Conservation (phyloP, 2,797 vertebrate species). For the Thalassophryne amazonica region DNA sequence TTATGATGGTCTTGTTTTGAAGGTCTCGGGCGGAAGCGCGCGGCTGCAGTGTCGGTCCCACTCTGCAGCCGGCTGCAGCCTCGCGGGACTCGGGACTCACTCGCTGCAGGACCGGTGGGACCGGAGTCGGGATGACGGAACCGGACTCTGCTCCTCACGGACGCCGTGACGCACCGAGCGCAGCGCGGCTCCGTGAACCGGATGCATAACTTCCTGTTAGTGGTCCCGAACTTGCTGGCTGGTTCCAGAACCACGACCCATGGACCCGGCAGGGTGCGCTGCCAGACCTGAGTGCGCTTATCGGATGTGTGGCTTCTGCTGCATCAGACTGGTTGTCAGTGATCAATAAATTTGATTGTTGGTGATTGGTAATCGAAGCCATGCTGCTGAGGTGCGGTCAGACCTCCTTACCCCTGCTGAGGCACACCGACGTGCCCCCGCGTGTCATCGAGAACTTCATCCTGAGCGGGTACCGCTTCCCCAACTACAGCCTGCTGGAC, state of each 20-base stretch:
- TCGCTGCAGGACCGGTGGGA: not conserved
- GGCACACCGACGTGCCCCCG: slow-evolving; percentile 74
- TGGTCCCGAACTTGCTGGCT: too few species aligned
- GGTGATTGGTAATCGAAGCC: not conserved
- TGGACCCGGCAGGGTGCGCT: too few species aligned
- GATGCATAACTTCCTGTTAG: too few species aligned
- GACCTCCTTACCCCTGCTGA: slow-evolving; percentile 65
- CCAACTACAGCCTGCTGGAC: slow-evolving; percentile 77
- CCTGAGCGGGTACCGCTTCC: slow-evolving; percentile 82
- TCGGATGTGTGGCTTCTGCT: too few species aligned
- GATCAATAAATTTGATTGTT: not conserved
- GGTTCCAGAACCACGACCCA: too few species aligned
- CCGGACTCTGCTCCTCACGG: fast-evolving
- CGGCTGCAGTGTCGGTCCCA: slow-evolving; percentile 39
- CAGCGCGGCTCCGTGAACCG: too few species aligned
- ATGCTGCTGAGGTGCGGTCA: slow-evolving; percentile 66
- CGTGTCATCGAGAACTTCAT: slow-evolving; percentile 81
- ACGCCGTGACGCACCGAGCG: not conserved
- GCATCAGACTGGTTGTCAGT: not conserved
- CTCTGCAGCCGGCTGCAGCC: not conserved
- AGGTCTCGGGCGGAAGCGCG: not conserved
- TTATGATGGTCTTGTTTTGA: slow-evolving; percentile 37
- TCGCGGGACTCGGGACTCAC: not conserved
- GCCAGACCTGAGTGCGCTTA: too few species aligned
- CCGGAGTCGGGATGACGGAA: too few species aligned